Evolutionary conservation across 2,113 vertebrate species (phyloP), one percentile per base, ranked within the genome.

Genomic region (Scortum barcoo): DNA sequence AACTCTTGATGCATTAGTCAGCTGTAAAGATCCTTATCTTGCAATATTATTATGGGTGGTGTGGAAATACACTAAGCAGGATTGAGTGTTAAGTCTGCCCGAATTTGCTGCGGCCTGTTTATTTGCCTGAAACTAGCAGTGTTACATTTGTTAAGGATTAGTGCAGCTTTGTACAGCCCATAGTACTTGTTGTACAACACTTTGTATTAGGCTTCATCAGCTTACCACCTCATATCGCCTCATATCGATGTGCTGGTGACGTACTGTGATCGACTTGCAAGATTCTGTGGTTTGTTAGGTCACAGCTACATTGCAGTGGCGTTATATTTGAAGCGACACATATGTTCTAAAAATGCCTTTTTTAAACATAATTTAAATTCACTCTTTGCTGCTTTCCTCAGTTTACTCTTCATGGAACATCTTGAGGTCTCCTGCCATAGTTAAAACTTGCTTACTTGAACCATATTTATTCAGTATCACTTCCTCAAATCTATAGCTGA

Each of bases 91-190:
- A 72, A 85, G 65, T 82, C 84, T 83, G 56, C 65, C 26, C 70
- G 46, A 74, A 36, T 86, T 80, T 24, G 71, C 72, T 16, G 67
- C 54, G 60, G 72, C 85, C 76, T 85, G 76, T 92, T 89, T 84
- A 83, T 83, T 87, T 83, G 70, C 78, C 57, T 79, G 53, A 81
- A 87, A 81, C 79, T 77, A 76, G 86, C 65, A 7, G 83, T 70
- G 68, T 89, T 84, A 75, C 28, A 66, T 85, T 85, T 61, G 79
- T 86, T 38, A 30, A 54, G 82, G 89, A 92, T 93, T 91, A 88
- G 83, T 44, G 56, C 80, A 72, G 84, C 82, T 86, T 87, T 88
- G 77, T 62, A 14, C 69, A 26, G 60, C 68, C 76, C 40, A 7
- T 33, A 38, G 62, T 66, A 51, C 78, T 80, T 74, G 79, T 79